Conservation (phyloP, 2,888 invertebrate species). For the Tiphia femorata region DNA sequence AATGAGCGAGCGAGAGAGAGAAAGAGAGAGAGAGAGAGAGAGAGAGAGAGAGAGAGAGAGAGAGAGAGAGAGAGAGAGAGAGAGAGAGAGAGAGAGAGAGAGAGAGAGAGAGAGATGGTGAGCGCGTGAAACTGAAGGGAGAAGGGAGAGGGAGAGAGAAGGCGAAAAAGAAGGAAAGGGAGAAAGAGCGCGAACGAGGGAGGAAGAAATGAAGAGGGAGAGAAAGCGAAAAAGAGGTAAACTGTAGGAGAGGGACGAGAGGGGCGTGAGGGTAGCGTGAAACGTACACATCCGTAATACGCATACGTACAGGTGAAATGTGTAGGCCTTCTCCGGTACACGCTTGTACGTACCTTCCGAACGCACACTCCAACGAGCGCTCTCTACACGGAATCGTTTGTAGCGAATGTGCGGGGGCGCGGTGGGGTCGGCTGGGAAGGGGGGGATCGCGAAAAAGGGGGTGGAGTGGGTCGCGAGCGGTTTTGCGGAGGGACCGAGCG, state of each 20-base stretch:
- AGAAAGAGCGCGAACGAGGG: constrained; percentile 13
- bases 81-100: too few species aligned
- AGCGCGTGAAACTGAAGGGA: too few species aligned
- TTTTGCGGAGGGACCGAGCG: constrained; percentile 20
- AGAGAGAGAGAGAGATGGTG: too few species aligned
- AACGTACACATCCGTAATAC: constrained; percentile 20
- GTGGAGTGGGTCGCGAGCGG: constrained; percentile 46
- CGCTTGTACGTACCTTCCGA: constrained; percentile 17
- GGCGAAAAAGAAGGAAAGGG: constrained; percentile 9
- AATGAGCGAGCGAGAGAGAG: too few species aligned
- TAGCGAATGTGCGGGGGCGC: constrained; percentile 12
- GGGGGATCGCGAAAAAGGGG: constrained; percentile 50
- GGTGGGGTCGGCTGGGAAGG: constrained; percentile 22
- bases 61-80: too few species aligned
- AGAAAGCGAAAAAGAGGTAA: constrained; percentile 13
- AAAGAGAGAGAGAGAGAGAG: constrained; percentile 16
- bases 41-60: constrained; percentile 4
- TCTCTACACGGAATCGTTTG: constrained; percentile 18
- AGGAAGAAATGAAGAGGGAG: constrained; percentile 20
- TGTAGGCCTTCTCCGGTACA: too few species aligned
- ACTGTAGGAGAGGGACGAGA: constrained; percentile 11
- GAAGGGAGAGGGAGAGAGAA: constrained; percentile 9
- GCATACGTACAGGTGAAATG: not conserved
- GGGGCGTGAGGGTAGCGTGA: constrained; percentile 16
- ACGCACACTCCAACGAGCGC: constrained; percentile 13